Evolutionary conservation across 2,113 vertebrate genomes (phyloP).

Genomic region (Notechis scutatus): DNA sequence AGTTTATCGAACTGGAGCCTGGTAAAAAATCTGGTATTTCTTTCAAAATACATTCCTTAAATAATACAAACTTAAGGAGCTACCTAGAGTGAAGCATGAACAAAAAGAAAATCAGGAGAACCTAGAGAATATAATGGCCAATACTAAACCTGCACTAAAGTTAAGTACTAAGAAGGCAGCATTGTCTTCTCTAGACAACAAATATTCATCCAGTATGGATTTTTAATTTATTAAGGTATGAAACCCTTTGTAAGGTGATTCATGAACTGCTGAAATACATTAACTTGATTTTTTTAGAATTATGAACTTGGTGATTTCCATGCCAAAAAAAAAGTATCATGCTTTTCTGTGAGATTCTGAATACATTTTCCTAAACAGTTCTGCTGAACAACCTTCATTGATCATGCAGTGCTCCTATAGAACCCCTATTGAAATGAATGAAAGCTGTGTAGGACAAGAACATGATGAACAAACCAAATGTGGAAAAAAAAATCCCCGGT

Average conservation of each 20-base stretch:
- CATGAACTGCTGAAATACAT: neutral
- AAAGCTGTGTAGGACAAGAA: neutral
- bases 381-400: neutral
- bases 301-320: neutral
- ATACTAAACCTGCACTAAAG: neutral
- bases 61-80: neutral
- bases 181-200: neutral
- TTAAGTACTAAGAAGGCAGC: neutral
- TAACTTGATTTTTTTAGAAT: neutral
- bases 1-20: neutral
- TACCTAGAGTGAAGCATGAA: neutral
- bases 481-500: neutral
- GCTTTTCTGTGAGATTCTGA: neutral
- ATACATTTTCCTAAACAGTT: neutral
- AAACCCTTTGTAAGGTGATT: neutral
- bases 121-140: neutral
- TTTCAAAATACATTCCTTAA: neutral
- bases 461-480: neutral
- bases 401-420: neutral
- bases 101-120: constrained; percentile 7
- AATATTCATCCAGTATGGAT: neutral
- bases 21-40: constrained; percentile 17
- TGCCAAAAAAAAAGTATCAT: neutral
- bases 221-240: neutral
- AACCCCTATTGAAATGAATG: neutral